A percentile compares a stretch with the other conserved stretches of the same genome.
Conservation (phyloP, 2,888 invertebrate species). For the Drosophila anomelani region DNA sequence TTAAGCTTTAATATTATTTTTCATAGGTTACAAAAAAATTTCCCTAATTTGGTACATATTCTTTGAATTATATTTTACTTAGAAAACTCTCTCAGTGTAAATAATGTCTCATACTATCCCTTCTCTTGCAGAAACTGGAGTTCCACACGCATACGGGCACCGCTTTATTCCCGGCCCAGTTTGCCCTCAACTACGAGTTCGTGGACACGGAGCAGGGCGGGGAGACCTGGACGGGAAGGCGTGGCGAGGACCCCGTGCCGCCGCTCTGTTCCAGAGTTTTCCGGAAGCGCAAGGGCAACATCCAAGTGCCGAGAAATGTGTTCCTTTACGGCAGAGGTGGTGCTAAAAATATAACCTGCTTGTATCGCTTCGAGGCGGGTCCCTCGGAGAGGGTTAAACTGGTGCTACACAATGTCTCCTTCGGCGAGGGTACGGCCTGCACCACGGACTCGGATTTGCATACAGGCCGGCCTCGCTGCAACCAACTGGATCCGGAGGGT, state of each 20-base stretch:
- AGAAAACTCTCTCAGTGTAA: background rate
- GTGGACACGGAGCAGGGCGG: conserved; percentile 92
- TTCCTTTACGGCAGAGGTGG: conserved; percentile 94
- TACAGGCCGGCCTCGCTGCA: conserved; percentile 88
- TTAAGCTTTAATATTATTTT: too few relatives aligned
- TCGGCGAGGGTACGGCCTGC: conserved; percentile 89
- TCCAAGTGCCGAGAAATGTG: conserved; percentile 90
- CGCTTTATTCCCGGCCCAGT: conserved; percentile 91
- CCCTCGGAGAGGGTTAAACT: conserved; percentile 88
- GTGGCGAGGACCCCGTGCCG: conserved; percentile 85
- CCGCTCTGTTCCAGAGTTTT: conserved; percentile 88
- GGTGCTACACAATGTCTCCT: conserved; percentile 89
- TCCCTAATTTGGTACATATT: too few relatives aligned
- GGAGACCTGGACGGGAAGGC: conserved; percentile 86
- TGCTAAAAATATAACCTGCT: conserved; percentile 90
- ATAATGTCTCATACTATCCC: background rate
- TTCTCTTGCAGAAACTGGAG: conserved; percentile 85
- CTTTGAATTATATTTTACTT: background rate
- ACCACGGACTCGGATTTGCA: conserved; percentile 90
- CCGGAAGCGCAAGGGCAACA: conserved; percentile 88
- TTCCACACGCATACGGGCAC: conserved; percentile 90
- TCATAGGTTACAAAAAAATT: too few relatives aligned
- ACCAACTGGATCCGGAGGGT: conserved; percentile 83
- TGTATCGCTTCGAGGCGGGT: conserved; percentile 90
- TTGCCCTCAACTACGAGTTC: conserved; percentile 92